phyloP scores from a whole-genome alignment of 2,797 vertebrate species.

The Periophthalmus magnuspinnatus region DNA sequence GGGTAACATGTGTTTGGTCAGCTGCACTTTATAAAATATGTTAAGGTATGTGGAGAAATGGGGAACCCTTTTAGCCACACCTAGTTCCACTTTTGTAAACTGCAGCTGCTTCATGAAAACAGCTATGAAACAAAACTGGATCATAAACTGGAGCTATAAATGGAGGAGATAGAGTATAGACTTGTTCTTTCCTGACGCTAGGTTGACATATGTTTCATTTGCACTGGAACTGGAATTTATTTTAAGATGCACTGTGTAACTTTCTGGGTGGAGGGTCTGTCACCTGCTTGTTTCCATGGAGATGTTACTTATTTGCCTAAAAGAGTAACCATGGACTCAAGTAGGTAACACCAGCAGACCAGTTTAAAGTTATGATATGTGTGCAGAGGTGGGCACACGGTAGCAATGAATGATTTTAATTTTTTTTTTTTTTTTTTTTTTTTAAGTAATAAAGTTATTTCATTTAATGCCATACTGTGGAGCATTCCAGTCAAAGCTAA shows the following conservation, averaged over 20 bases:
- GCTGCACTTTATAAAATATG: not conserved
- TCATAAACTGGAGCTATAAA: not conserved
- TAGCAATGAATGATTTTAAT: not conserved
- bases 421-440: too few relatives aligned
- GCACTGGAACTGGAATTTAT: not conserved
- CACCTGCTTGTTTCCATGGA: too few relatives aligned
- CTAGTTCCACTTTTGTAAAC: constrained; percentile 3
- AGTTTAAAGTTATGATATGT: too few relatives aligned
- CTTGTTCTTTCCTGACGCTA: not conserved
- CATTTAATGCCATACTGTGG: too few relatives aligned
- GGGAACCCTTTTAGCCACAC: not conserved
- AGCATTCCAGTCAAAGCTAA: not conserved
- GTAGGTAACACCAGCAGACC: too few relatives aligned
- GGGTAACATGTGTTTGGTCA: not conserved
- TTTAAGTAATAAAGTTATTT: not conserved
- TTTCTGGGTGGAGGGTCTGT: too few relatives aligned
- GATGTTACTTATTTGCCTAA: not conserved
- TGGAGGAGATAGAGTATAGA: not conserved
- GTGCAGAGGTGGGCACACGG: too few relatives aligned
- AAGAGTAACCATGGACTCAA: not conserved
- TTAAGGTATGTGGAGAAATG: not conserved
- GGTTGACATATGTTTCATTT: not conserved
- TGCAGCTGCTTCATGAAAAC: not conserved
- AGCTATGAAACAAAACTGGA: not conserved
- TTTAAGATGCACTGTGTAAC: too few relatives aligned